Conservation (phyloP, 1,140 invertebrate genomes). For the Cyphomyrmex costatus region DNA sequence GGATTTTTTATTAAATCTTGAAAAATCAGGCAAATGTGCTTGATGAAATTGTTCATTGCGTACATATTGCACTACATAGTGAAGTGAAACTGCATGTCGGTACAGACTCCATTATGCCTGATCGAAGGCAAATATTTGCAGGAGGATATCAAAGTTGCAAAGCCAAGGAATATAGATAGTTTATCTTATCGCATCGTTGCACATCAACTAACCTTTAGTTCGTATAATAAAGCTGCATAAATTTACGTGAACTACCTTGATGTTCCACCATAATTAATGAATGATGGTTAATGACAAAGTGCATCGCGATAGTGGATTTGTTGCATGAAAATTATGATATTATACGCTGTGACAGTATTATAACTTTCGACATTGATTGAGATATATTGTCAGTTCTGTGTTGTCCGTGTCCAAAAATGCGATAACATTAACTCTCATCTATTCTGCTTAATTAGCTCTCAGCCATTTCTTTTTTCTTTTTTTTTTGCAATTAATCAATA, state of each 20-base stretch:
- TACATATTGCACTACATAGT: not conserved
- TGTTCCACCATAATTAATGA: not conserved
- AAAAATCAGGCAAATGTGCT: not conserved
- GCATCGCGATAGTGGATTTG: not conserved
- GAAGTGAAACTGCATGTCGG: not conserved
- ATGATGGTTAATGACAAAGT: conserved; percentile 26
- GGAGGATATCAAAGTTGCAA: conserved; percentile 24
- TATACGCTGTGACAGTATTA: not conserved
- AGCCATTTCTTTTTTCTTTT: not conserved
- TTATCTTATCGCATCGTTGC: conserved; percentile 36
- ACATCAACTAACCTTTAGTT: conserved; percentile 7
- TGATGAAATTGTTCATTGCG: not conserved
- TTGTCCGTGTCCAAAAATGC: not conserved
- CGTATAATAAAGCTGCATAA: not conserved
- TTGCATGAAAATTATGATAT: conserved; percentile 26
- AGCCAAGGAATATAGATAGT: not conserved
- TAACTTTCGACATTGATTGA: not conserved
- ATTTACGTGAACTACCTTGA: not conserved
- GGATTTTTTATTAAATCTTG: not conserved
- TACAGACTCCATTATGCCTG: conserved; percentile 33
- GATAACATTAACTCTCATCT: not conserved
- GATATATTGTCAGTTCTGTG: not conserved
- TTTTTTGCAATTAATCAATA: not conserved
- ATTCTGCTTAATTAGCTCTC: not conserved
- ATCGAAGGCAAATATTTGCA: conserved; percentile 55